A percentile compares a stretch with the other conserved stretches of the same genome.
phyloP scores from a whole-genome alignment of 2,888 invertebrate genomes.

The Amblyjoppa proteus region DNA sequence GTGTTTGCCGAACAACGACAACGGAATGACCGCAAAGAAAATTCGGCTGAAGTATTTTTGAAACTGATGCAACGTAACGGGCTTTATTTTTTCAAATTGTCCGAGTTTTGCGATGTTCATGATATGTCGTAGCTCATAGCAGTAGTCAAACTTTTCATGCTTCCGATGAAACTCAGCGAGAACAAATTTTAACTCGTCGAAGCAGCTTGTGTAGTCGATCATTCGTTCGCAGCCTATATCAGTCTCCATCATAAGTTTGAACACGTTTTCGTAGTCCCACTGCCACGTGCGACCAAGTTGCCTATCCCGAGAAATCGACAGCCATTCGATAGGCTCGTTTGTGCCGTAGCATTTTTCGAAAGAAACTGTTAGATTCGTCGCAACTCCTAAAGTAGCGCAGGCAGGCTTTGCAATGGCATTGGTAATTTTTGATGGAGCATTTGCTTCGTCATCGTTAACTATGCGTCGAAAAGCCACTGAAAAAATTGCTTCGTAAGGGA shows the following conservation, averaged over 20 bases:
- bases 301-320: not conserved
- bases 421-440: not conserved
- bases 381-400: not conserved
- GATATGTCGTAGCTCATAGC: not conserved
- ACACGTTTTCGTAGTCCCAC: conserved; percentile 4
- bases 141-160: conserved; percentile 42
- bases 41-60: conserved; percentile 29
- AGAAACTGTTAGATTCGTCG: not conserved
- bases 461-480: conserved; percentile 10
- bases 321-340: not conserved
- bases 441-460: conserved; percentile 4
- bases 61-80: conserved; percentile 18
- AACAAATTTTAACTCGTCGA: not conserved
- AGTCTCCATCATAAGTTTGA: conserved; percentile 20
- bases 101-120: not conserved
- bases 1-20: conserved; percentile 30
- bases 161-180: conserved; percentile 22
- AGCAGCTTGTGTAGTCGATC: not conserved
- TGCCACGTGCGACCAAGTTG: no score
- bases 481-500: not conserved
- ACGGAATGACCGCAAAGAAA: conserved; percentile 21
- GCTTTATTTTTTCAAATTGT: not conserved
- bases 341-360: conserved; percentile 11
- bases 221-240: not conserved
- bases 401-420: not conserved